These are phyloP conservation scores for Lasioglossum calceatum DNA, from an alignment of 2,888 invertebrate genomes.

Conservation along the genomic window DNA sequence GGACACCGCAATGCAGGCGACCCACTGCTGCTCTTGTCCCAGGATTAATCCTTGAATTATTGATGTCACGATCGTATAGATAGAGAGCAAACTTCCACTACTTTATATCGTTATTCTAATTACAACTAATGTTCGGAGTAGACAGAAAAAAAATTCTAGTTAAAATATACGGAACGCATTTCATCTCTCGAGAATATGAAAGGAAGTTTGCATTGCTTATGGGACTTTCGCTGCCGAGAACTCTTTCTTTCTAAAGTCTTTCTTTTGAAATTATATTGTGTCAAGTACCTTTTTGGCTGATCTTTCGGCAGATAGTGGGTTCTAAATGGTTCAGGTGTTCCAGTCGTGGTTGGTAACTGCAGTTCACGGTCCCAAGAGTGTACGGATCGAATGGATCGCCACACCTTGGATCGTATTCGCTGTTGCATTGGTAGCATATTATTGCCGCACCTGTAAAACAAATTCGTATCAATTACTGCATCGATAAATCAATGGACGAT, in stretches of 20 bases:
- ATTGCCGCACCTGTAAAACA: conserved; percentile 86
- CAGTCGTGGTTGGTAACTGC: conserved; percentile 89
- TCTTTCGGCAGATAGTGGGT: conserved; percentile 93
- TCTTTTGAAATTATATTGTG: neutral
- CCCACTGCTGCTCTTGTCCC: neutral
- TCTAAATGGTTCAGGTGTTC: conserved; percentile 88
- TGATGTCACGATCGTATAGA: neutral
- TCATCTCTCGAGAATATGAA: neutral
- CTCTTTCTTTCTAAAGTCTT: too few species aligned
- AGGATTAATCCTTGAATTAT: conserved; percentile 29
- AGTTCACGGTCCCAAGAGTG: conserved; percentile 93
- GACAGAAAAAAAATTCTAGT: too few species aligned
- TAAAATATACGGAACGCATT: neutral
- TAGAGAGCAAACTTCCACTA: neutral
- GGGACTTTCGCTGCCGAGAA: neutral
- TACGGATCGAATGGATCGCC: conserved; percentile 95
- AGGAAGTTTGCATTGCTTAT: neutral
- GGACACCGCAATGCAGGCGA: conserved; percentile 70
- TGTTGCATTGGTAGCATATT: conserved; percentile 96
- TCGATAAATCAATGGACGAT: neutral
- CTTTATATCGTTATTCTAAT: neutral
- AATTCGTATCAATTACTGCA: neutral
- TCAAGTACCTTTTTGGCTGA: conserved; percentile 89
- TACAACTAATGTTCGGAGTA: neutral
- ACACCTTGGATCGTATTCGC: conserved; percentile 94